Evolutionary conservation across 1,140 invertebrate species (phyloP).

Genomic region (Bombus huntii): DNA sequence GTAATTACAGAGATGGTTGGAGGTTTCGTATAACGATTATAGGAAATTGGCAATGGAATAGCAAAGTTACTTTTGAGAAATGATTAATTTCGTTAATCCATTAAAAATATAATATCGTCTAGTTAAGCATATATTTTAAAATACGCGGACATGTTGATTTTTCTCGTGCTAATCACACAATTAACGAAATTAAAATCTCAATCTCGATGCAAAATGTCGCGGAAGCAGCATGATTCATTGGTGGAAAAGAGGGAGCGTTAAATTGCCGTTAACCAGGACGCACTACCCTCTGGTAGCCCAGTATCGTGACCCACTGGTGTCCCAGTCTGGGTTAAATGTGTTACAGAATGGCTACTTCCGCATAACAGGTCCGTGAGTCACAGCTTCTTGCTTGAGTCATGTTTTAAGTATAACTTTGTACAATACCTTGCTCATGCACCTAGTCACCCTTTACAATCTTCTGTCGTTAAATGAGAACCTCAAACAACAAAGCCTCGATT

Average conservation of each 20-base stretch:
- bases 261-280: constrained; percentile 12
- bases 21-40: no score
- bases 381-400: constrained; percentile 14
- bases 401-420: not conserved
- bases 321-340: constrained; percentile 25
- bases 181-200: not conserved
- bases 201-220: not conserved
- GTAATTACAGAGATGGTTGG: no score
- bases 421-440: not conserved
- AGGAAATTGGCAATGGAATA: no score
- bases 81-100: no score
- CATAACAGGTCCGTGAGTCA: constrained; percentile 1
- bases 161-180: not conserved
- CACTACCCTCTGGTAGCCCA: constrained; percentile 6
- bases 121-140: not conserved
- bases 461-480: not conserved
- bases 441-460: not conserved
- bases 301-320: constrained; percentile 15
- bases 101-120: not conserved
- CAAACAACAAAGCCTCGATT: not conserved
- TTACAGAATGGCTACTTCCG: constrained; percentile 24
- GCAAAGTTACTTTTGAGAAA: no score
- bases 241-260: not conserved
- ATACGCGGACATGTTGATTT: not conserved
- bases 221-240: not conserved